phyloP scores from a whole-genome alignment of 2,797 vertebrate genomes.

The Ctenopoma multispine region DNA sequence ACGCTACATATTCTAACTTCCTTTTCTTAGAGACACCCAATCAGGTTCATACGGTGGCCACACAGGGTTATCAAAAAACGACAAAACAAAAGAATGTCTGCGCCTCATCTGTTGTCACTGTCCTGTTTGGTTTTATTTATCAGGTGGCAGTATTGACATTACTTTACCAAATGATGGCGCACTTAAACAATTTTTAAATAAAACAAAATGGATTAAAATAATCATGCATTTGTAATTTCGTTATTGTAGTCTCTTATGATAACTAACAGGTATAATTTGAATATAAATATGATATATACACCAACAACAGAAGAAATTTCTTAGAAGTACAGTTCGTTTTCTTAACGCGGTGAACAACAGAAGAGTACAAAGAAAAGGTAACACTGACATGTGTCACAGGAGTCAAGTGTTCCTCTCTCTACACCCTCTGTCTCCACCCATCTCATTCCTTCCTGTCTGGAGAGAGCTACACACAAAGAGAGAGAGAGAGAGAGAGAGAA shows the following conservation, averaged over 20 bases:
- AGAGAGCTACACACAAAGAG: conserved; percentile 1
- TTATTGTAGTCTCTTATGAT: too few species aligned
- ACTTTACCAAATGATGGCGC: not conserved
- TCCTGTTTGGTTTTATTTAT: conserved; percentile 9
- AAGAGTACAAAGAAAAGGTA: conserved; percentile 21
- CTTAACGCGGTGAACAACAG: not conserved
- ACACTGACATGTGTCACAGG: conserved; percentile 16
- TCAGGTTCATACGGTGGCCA: conserved; percentile 24
- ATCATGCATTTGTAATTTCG: too few species aligned
- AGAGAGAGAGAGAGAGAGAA: conserved; percentile 15
- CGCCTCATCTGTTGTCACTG: rapidly evolving
- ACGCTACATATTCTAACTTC: conserved; percentile 51
- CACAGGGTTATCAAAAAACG: not conserved
- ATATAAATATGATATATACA: too few species aligned
- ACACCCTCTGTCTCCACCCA: conserved; percentile 71
- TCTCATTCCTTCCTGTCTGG: conserved; percentile 28
- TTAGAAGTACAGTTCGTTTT: conserved; percentile 5
- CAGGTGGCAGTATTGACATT: not conserved
- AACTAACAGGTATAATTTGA: too few species aligned
- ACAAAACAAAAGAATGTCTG: not conserved
- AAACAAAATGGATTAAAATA: too few species aligned
- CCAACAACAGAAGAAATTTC: not conserved
- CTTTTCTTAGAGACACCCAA: conserved; percentile 43
- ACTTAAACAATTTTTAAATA: too few species aligned
- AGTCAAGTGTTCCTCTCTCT: conserved; percentile 49